Conservation (phyloP, 2,888 invertebrate species). For the Malacosoma neustria region DNA sequence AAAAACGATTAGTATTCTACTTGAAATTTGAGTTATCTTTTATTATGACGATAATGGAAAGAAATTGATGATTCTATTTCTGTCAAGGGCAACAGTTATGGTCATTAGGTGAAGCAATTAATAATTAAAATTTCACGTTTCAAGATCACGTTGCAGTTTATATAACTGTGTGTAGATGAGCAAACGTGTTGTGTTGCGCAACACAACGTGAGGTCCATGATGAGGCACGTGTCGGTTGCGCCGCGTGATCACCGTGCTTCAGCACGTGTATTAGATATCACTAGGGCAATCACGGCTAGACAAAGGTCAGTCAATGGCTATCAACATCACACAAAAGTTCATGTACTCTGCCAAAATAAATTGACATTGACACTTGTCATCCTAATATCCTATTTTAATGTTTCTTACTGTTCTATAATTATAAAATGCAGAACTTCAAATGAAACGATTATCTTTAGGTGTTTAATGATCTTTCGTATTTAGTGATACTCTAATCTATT, state of each 20-base stretch:
- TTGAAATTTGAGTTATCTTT: too few relatives aligned
- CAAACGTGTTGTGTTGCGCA: conserved; percentile 59
- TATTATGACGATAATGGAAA: conserved; percentile 7
- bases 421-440: too few relatives aligned
- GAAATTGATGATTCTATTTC: conserved; percentile 13
- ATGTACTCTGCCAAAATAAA: not conserved
- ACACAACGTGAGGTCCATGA: conserved; percentile 68
- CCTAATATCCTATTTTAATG: too few relatives aligned
- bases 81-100: conserved; percentile 34
- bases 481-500: too few relatives aligned
- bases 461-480: too few relatives aligned
- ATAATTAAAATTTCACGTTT: conserved; percentile 51
- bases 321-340: not conserved
- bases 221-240: conserved; percentile 44
- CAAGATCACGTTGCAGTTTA: conserved; percentile 63
- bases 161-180: conserved; percentile 55
- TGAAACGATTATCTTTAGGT: too few relatives aligned
- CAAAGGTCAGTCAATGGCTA: conserved; percentile 23
- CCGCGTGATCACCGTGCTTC: conserved; percentile 12
- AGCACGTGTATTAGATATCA: conserved; percentile 36
- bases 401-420: too few relatives aligned
- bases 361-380: not conserved
- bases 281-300: conserved; percentile 31
- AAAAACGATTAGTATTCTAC: too few relatives aligned
- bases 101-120: conserved; percentile 18